Conservation (phyloP, 1,140 invertebrate genomes). For the honey bee (Apis mellifera) region Amel_HAv3.1 CM009932.2:7120501-7121000, state of each 20-base stretch:
- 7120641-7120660: constrained; percentile 71
- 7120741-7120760: constrained; percentile 29
- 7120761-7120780: not conserved
- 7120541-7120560: constrained; percentile 52
- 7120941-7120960: too few relatives aligned
- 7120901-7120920: too few relatives aligned
- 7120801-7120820: too few relatives aligned
- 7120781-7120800: too few relatives aligned
- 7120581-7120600: constrained; percentile 78
- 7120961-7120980: not conserved
- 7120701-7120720: constrained; percentile 34
- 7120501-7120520: not conserved
- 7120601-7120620: constrained; percentile 74
- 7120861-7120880: too few relatives aligned
- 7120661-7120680: constrained; percentile 26
- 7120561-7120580: constrained; percentile 74
- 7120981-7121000: too few relatives aligned
- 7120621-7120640: constrained; percentile 62
- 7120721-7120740: constrained; percentile 38
- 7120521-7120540: constrained; percentile 4
- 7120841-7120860: too few relatives aligned
- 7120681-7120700: constrained; percentile 30
- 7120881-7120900: too few relatives aligned
- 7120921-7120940: too few relatives aligned
- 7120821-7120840: too few relatives aligned